phyloP scores from a whole-genome alignment of 2,113 vertebrate genomes.

The Anguilla japonica region DNA sequence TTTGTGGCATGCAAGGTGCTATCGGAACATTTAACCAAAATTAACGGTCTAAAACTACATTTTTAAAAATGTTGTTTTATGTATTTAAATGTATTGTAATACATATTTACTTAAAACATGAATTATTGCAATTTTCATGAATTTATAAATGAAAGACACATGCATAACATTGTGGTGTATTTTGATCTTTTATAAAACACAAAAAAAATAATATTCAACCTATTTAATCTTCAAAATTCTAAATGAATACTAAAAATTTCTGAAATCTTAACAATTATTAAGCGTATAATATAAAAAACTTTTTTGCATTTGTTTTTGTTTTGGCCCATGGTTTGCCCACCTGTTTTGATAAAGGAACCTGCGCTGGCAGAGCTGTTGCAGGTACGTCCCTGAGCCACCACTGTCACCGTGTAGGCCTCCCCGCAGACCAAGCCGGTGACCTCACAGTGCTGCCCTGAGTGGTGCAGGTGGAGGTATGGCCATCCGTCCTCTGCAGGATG shows the following conservation, averaged over 20 bases:
- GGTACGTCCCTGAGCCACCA: constrained; percentile 33
- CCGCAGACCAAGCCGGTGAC: constrained; percentile 42
- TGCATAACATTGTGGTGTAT: too few species aligned
- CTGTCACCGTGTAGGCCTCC: constrained; percentile 34
- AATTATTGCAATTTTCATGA: background rate
- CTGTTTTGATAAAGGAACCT: constrained; percentile 36
- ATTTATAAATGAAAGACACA: background rate
- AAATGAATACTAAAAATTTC: too few species aligned
- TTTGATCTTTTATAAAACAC: too few species aligned
- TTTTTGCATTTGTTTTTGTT: background rate
- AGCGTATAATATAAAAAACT: too few species aligned
- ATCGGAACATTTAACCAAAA: background rate
- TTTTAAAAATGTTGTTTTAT: background rate
- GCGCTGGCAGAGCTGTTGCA: constrained; percentile 40
- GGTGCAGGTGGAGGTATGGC: constrained; percentile 27
- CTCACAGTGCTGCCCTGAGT: constrained; percentile 32
- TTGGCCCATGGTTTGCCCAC: constrained; percentile 25
- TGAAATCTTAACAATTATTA: too few species aligned
- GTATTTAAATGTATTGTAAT: background rate
- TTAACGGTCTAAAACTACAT: background rate
- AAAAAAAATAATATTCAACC: too few species aligned
- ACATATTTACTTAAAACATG: background rate
- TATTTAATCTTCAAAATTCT: too few species aligned
- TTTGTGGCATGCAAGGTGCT: constrained; percentile 64
- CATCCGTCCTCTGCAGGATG: constrained; percentile 27